Evolutionary conservation across 2,113 vertebrate species (phyloP).

Genomic region (Crypturellus undulatus): DNA sequence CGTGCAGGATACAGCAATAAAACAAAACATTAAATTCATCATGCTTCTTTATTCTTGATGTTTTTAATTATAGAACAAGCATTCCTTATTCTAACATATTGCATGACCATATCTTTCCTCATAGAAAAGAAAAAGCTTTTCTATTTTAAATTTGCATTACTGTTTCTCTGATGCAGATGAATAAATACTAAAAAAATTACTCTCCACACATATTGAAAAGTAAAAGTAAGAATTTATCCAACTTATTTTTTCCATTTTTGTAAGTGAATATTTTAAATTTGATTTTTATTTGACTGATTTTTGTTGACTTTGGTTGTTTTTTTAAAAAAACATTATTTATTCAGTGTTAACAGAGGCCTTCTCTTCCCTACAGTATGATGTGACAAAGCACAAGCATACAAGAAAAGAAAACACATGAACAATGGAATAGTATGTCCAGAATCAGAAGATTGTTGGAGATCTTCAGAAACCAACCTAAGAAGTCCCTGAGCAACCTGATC

Average conservation of each 20-base stretch:
- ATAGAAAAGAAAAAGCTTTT: background rate
- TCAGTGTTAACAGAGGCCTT: background rate
- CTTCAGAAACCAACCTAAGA: background rate
- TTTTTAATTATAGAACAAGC: background rate
- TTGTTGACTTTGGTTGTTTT: background rate
- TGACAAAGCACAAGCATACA: background rate
- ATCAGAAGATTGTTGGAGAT: background rate
- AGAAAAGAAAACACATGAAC: no score
- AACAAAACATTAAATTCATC: background rate
- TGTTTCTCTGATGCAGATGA: background rate
- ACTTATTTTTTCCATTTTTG: accelerated
- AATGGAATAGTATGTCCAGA: background rate
- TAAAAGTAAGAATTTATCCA: background rate
- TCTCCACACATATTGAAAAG: background rate
- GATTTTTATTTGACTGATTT: background rate
- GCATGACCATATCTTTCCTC: background rate
- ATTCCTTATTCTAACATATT: background rate
- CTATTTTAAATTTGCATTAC: background rate
- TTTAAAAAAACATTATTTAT: background rate
- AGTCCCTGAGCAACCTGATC: background rate
- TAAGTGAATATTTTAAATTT: background rate
- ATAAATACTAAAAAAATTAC: background rate
- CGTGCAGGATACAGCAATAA: background rate
- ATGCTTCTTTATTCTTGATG: background rate
- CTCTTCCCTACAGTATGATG: background rate